Evolutionary conservation across 2,113 vertebrate genomes (phyloP).

Genomic region (Peucedramus taeniatus): DNA sequence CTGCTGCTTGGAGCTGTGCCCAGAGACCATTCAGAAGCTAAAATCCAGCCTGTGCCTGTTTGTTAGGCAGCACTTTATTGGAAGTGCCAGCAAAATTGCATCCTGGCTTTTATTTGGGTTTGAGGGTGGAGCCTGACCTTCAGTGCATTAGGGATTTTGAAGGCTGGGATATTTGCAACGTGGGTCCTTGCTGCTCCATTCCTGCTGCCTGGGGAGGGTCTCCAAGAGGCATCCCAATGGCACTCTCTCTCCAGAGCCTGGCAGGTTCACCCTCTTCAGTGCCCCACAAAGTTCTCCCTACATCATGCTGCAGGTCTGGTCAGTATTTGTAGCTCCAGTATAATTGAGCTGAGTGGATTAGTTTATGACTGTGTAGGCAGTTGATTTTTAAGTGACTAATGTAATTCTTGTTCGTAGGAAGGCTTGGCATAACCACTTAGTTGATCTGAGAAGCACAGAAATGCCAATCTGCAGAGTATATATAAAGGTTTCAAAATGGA

Average conservation of each 20-base stretch:
- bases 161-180: not conserved
- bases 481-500: not conserved
- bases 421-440: not conserved
- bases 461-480: not conserved
- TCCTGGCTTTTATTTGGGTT: not conserved
- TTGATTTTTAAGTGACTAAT: not conserved
- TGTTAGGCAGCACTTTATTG: not conserved
- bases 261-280: not conserved
- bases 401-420: slow-evolving; percentile 9
- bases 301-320: not conserved
- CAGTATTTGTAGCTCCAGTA: not conserved
- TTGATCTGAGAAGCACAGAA: not conserved
- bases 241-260: not conserved
- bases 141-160: not conserved
- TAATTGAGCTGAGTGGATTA: not conserved
- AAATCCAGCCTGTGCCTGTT: not conserved
- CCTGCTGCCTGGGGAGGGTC: not conserved
- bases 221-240: not conserved
- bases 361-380: not conserved
- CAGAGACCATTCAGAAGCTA: not conserved
- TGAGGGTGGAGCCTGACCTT: not conserved
- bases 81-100: not conserved
- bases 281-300: not conserved
- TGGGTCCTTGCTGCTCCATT: not conserved
- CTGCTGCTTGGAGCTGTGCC: not conserved